Evolutionary conservation across 2,888 invertebrate genomes (phyloP), one percentile per base, ranked within the genome.

Genomic region (Leucoma salicis): DNA sequence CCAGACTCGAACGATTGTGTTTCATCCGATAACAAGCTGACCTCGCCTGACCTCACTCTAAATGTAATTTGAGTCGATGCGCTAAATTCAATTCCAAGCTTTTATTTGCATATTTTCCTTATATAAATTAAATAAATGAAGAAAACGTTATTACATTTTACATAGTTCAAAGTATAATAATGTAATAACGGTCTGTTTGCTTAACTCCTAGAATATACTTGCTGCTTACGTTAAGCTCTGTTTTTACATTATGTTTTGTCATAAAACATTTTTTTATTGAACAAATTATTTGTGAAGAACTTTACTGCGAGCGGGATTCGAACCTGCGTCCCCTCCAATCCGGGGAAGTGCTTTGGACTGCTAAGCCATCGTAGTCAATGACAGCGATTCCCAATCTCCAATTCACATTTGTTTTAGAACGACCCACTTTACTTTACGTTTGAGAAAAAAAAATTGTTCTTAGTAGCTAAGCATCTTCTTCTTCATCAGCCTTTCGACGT

Each of bases 21-120:
- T 77, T 70, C 67, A 63, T 49, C 62, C 67, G 67, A 74, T 78
- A 78, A 70, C 73, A 68, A 70, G 66, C 63, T 63, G 66, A 67
- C 71, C 68, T 41, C 57, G 40, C 24, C 58, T 66, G 64, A 63
- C 63, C 66, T 58, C 53, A 49, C 57, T 63, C 50, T 54, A 46
- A 58, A 58, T 63, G 66, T 69, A 71, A 73, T 69, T 65, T 57
- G 51, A 73, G 51, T 50, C 60, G 56, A 65, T 64, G 61, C 55
- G 63, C 66, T 68, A 59, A 61, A 73, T 69, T 69, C 62, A 63
- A 71, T 69, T 64, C 42, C 57, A 49, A 52, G 47, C 39, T 59
- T 59, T 63, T 60, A 63, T 67, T 67, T 63, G 56, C 54, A 55
- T 66, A 54, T 59, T 61, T 58, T 46, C 36, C 46, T 49, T 53